Evolutionary conservation across 2,797 vertebrate genomes (phyloP).

Genomic region (Ficedula albicollis): DNA sequence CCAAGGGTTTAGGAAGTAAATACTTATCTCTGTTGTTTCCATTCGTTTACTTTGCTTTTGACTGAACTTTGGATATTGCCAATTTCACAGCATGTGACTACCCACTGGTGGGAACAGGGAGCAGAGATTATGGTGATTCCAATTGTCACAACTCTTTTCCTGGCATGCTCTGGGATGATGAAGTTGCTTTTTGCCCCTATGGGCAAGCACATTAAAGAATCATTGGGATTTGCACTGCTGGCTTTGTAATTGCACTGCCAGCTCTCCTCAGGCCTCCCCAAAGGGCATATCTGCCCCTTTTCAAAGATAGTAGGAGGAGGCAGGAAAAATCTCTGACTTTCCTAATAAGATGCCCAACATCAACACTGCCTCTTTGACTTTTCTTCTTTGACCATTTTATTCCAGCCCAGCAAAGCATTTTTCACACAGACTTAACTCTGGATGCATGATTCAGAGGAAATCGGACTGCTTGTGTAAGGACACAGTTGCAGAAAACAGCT

Average conservation of each 20-base stretch:
- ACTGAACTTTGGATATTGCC: conserved; percentile 16
- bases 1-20: conserved; percentile 10
- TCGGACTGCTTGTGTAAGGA: background rate
- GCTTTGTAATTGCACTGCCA: background rate
- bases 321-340: rapidly evolving
- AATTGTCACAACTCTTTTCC: background rate
- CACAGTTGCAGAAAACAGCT: background rate
- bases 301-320: background rate
- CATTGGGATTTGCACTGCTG: background rate
- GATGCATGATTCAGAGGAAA: background rate
- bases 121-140: background rate
- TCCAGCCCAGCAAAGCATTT: background rate
- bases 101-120: background rate
- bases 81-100: conserved; percentile 5
- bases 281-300: background rate
- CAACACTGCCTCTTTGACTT: background rate
- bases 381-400: background rate
- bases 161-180: background rate
- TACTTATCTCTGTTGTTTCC: conserved; percentile 18
- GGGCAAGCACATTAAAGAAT: background rate
- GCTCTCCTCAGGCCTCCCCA: background rate
- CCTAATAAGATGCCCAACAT: background rate
- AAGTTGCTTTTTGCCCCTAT: background rate
- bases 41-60: conserved; percentile 23
- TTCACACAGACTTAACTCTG: background rate